A percentile compares a stretch with the other conserved stretches of the same genome.
phyloP scores from a whole-genome alignment of 1,140 invertebrate species.

The Psix sp. region DNA sequence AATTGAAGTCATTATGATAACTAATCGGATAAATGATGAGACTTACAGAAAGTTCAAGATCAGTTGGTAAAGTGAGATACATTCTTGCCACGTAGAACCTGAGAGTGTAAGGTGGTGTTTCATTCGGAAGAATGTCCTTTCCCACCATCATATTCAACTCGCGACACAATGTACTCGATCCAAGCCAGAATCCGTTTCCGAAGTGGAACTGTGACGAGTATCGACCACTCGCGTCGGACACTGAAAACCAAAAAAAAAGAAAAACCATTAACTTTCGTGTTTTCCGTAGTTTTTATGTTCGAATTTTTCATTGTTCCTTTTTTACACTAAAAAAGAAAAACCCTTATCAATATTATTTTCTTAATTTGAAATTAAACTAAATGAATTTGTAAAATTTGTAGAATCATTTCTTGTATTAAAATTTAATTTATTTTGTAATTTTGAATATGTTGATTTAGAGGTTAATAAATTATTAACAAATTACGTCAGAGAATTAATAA shows the following conservation, averaged over 20 bases:
- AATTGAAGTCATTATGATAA: conserved; percentile 7
- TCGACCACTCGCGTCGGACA: conserved; percentile 88
- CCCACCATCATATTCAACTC: conserved; percentile 76
- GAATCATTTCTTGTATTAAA: too few species aligned
- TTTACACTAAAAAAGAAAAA: too few species aligned
- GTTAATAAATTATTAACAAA: too few species aligned
- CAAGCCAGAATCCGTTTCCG: conserved; percentile 89
- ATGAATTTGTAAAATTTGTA: too few species aligned
- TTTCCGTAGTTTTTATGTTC: not conserved
- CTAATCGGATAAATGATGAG: conserved; percentile 14
- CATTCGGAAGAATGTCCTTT: conserved; percentile 62
- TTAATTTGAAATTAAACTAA: too few species aligned
- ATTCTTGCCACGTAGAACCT: conserved; percentile 83
- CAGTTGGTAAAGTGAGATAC: conserved; percentile 79
- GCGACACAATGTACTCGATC: conserved; percentile 82
- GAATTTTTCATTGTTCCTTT: not conserved
- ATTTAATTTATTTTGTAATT: too few species aligned
- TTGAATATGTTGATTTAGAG: not conserved
- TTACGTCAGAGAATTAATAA: too few species aligned
- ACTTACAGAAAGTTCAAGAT: conserved; percentile 81
- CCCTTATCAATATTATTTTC: too few species aligned
- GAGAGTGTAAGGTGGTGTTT: conserved; percentile 80
- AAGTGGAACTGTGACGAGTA: conserved; percentile 88
- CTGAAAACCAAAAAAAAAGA: conserved; percentile 76
- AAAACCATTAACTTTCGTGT: too few species aligned